Percentiles rank a stretch among this genome's conserved stretches.
These are phyloP conservation scores for Xylota sylvarum DNA, from an alignment of 2,888 invertebrate genomes.

Conservation along the genomic window DNA sequence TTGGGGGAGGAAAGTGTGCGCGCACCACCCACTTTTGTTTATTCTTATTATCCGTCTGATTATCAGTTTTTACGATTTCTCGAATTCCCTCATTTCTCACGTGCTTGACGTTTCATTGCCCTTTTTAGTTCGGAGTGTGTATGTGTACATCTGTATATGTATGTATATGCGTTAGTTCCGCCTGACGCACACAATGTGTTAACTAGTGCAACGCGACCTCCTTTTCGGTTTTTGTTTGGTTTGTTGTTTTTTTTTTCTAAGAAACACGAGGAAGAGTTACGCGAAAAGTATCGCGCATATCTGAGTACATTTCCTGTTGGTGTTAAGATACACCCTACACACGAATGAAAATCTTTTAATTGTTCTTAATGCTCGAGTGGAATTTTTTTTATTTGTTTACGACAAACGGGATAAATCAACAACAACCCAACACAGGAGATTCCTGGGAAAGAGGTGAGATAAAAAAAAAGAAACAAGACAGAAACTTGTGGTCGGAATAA, in stretches of 20 bases:
- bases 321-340: conserved; percentile 1
- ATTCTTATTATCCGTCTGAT: conserved; percentile 14
- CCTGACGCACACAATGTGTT: conserved; percentile 25
- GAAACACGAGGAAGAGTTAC: conserved; percentile 5
- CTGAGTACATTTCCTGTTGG: conserved; percentile 53
- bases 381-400: conserved; percentile 58
- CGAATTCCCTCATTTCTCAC: conserved; percentile 36
- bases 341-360: conserved; percentile 28
- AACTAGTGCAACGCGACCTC: conserved; percentile 52
- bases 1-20: background rate
- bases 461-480: background rate
- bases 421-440: conserved; percentile 25
- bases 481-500: background rate
- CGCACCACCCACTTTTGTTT: conserved; percentile 29
- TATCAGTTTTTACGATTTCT: conserved; percentile 27
- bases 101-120: conserved; percentile 45
- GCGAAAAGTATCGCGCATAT: conserved; percentile 22
- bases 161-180: conserved; percentile 12
- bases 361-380: conserved; percentile 59
- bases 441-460: conserved; percentile 58
- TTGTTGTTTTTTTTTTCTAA: conserved; percentile 23
- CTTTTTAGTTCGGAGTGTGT: conserved; percentile 15
- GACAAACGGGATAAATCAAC: conserved; percentile 62
- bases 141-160: background rate
- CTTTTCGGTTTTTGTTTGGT: conserved; percentile 33